Conservation (phyloP, 2,888 invertebrate species). For the Watsonalla binaria region DNA sequence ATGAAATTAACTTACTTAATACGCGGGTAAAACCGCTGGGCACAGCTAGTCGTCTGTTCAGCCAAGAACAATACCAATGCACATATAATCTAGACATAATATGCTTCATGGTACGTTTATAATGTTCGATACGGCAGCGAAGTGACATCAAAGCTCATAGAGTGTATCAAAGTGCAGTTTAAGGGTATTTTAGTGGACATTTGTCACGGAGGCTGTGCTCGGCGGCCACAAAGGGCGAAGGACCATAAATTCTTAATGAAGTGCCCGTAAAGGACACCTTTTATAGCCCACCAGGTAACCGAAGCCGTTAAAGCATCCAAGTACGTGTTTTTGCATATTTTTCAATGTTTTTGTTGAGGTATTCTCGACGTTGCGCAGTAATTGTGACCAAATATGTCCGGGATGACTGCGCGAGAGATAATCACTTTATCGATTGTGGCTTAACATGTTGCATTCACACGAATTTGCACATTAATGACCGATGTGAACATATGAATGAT, state of each 20-base stretch:
- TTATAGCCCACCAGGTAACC: slow-evolving; percentile 20
- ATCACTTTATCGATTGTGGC: not conserved
- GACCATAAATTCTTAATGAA: slow-evolving; percentile 56
- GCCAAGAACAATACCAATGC: too few species aligned
- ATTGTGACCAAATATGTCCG: not conserved
- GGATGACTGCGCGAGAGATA: not conserved
- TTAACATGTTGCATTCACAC: not conserved
- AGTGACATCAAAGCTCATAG: slow-evolving; percentile 6
- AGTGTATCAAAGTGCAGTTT: slow-evolving; percentile 32
- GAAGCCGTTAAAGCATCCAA: not conserved
- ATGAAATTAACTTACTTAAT: too few species aligned
- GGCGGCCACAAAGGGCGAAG: slow-evolving; percentile 37
- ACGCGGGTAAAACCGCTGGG: too few species aligned
- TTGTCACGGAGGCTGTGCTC: slow-evolving; percentile 38
- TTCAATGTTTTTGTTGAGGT: not conserved
- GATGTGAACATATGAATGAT: too few species aligned
- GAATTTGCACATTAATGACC: not conserved
- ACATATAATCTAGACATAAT: not conserved
- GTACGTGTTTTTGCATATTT: not conserved
- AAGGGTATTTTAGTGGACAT: slow-evolving; percentile 28
- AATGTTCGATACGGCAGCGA: too few species aligned
- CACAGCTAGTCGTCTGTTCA: too few species aligned
- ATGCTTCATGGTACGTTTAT: not conserved
- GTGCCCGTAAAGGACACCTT: slow-evolving; percentile 35
- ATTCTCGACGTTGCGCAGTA: not conserved